Conservation (phyloP, 1,140 invertebrate species). For the Hylaeus anthracinus region DNA sequence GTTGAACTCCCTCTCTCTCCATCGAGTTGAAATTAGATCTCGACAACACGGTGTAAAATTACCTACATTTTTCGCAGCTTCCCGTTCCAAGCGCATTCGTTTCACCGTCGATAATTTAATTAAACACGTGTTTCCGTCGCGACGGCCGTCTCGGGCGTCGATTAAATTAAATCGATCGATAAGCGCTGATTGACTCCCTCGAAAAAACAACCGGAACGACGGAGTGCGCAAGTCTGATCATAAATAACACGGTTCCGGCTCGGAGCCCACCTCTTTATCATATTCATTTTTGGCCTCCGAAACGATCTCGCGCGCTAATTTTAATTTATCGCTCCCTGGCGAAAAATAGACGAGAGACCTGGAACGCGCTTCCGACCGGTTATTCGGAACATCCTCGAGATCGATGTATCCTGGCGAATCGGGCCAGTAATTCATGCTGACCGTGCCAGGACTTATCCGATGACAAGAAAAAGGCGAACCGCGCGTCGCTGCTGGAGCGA, state of each 20-base stretch:
- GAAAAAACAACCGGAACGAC: constrained; percentile 5
- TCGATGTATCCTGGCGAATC: constrained; percentile 59
- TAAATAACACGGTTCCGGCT: constrained; percentile 24
- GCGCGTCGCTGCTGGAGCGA: constrained; percentile 43
- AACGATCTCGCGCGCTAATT: constrained; percentile 45
- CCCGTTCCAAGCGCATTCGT: not conserved
- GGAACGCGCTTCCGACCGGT: constrained; percentile 36
- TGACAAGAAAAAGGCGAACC: constrained; percentile 39
- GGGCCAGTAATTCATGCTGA: constrained; percentile 43
- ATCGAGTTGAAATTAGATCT: too few relatives aligned
- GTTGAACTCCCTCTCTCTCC: too few relatives aligned
- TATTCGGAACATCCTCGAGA: constrained; percentile 56
- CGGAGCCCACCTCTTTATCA: constrained; percentile 28
- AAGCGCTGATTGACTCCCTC: constrained; percentile 13
- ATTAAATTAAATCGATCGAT: constrained; percentile 28
- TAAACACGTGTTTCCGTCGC: constrained; percentile 1
- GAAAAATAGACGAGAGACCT: constrained; percentile 45
- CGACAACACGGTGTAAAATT: not conserved
- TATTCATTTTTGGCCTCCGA: constrained; percentile 37
- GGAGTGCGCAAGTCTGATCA: not conserved
- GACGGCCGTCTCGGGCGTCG: not conserved
- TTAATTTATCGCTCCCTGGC: constrained; percentile 57
- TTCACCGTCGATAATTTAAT: constrained; percentile 17
- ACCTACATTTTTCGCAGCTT: not conserved
- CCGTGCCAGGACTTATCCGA: constrained; percentile 61